Base-by-base conservation (phyloP, 2,113 vertebrate species). In the Equus quagga region DNA sequence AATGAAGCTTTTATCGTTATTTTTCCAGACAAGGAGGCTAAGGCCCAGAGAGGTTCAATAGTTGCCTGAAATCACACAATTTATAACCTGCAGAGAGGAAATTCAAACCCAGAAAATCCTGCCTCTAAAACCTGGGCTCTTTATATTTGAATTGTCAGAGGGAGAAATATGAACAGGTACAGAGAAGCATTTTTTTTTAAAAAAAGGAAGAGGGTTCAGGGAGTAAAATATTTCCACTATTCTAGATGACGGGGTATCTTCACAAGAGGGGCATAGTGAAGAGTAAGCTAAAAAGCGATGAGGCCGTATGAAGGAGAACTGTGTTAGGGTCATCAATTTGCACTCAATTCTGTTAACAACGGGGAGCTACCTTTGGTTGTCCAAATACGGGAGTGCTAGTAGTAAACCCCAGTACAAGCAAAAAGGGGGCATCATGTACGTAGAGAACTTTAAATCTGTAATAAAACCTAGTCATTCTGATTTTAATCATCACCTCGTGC, bases 401-500 rank as follows among this genome's bases (percentile, higher is more conserved):
- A 33, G 67, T 12, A 60, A 44, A 65, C 84, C 64, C 17, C 11
- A 21, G n/a, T 46, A 18, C 0, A 78, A 33, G 49, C 24, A 81
- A 12, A 21, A 54, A 54, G 17, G 28, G 33, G 44, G 3, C 19
- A n/a, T 10, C 46, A 33, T 93, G 11, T n/a, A 58, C 65, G 19
- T 17, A 93, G 24, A 49, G 28, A 94, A 92, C 60, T 91, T 89
- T 62, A 94, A 79, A 79, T 28, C 49, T 93, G 49, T 85, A 90
- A 85, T 72, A 88, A 80, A 73, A 87, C 6, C 26, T n/a, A 93
- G 54, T 18, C 18, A 33, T 93, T 91, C 58, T 36, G 21, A 94
- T 58, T 94, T 60, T 94, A 89, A 85, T 85, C 62, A 82, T 78
- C 14, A 58, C 14, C 18, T 95, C 44, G 28, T 92, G 36, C 7